These are phyloP conservation scores for Centropristis striata DNA, from an alignment of 2,113 vertebrate species.

Conservation along the genomic window DNA sequence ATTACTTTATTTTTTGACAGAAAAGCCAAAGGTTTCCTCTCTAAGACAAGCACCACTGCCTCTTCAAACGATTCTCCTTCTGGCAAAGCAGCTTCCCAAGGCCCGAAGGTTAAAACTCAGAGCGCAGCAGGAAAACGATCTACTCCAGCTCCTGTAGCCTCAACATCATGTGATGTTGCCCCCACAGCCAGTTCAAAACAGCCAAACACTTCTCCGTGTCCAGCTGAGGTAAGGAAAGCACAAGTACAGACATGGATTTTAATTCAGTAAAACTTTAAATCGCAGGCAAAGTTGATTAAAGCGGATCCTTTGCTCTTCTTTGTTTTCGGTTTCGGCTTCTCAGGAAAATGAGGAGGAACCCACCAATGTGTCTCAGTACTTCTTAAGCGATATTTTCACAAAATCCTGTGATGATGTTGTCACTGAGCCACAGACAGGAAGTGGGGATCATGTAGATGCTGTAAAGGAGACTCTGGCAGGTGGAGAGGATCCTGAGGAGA, in stretches of 20 bases:
- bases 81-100: slow-evolving; percentile 73
- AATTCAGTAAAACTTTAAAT: no score
- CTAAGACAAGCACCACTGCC: slow-evolving; percentile 79
- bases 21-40: slow-evolving; percentile 88
- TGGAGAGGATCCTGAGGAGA: neutral
- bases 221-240: slow-evolving; percentile 48
- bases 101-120: slow-evolving; percentile 68
- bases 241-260: no score
- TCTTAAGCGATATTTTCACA: slow-evolving; percentile 95
- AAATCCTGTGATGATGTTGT: slow-evolving; percentile 51
- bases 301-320: neutral
- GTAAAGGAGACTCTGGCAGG: neutral
- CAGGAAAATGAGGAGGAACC: slow-evolving; percentile 78
- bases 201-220: neutral
- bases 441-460: neutral
- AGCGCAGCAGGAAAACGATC: slow-evolving; percentile 70
- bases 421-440: neutral
- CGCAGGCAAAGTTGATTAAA: neutral
- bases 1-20: slow-evolving; percentile 57
- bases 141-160: neutral
- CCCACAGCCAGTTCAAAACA: neutral
- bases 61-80: slow-evolving; percentile 63
- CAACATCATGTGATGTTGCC: neutral
- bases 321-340: slow-evolving; percentile 20
- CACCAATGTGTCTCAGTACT: slow-evolving; percentile 90